phyloP scores from a whole-genome alignment of 2,797 vertebrate genomes.

The Lithobates sylvaticus region DNA sequence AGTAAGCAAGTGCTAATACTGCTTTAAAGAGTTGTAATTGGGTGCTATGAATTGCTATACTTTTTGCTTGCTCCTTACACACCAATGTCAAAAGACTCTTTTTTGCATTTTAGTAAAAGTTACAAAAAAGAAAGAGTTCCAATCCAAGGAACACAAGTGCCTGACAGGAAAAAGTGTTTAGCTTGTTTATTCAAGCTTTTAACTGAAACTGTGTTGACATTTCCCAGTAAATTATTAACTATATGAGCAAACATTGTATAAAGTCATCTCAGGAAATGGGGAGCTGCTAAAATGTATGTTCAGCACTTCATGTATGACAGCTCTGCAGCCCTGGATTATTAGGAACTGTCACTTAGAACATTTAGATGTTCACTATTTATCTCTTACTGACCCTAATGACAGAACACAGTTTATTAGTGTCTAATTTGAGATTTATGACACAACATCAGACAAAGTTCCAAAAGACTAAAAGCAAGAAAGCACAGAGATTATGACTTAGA shows the following conservation, averaged over 20 bases:
- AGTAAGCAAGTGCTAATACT: too few species aligned
- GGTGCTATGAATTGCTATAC: too few species aligned
- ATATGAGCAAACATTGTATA: not conserved
- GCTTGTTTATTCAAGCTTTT: conserved; percentile 5
- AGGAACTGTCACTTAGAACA: not conserved
- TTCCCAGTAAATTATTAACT: conserved; percentile 23
- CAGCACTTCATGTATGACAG: not conserved
- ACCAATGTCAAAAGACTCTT: not conserved
- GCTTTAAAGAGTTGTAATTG: too few species aligned
- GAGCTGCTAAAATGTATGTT: not conserved
- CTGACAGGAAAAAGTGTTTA: not conserved
- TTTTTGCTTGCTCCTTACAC: too few species aligned
- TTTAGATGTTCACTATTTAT: conserved; percentile 7
- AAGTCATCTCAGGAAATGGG: conserved; percentile 18
- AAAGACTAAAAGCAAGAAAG: too few species aligned
- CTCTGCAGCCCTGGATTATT: conserved; percentile 7
- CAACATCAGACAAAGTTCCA: too few species aligned
- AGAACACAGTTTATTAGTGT: too few species aligned
- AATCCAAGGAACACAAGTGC: not conserved
- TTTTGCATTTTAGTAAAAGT: not conserved
- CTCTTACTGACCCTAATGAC: not conserved
- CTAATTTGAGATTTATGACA: too few species aligned
- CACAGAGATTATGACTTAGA: too few species aligned
- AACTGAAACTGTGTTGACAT: conserved; percentile 14
- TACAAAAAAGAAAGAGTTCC: not conserved